Evolutionary conservation across 2,113 vertebrate species (phyloP), one percentile per base, ranked within the genome.

Genomic region (Irena cyanogastra): DNA sequence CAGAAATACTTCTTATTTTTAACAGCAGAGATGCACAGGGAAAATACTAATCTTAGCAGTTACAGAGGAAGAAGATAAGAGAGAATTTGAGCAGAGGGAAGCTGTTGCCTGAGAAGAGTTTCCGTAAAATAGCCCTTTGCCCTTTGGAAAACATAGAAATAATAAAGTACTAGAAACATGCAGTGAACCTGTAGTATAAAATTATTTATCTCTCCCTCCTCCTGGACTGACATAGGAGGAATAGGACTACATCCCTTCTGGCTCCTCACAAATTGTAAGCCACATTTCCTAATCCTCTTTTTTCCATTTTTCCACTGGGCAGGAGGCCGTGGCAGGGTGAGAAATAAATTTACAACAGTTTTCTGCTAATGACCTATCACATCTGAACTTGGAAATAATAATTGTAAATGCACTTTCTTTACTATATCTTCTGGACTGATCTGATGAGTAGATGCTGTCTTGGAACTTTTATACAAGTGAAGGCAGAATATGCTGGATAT

Each of bases 61-160:
- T 76, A 12, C 0, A 1, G 53, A 56, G 57, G 52, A 59, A 70
- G 6, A 50, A 11, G 8, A 0, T 74, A 45, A 49, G 3, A 37
- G 54, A 61, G 26, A 35, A 28, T 79, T n/a, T 45, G 35, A 68
- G 11, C 13, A 42, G 8, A 66, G 20, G 37, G 30, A 60, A 86
- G 27, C 47, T 79, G 21, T 90, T 53, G 28, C 59, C 53, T 39
- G 76, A 57, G 33, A 70, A 74, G 13, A 57, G 13, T 45, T 81
- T 78, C 22, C 10, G 17, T 69, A 44, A 65, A 37, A 5, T 31
- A 75, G 31, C 11, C 33, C 30, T 90, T 71, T n/a, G 7, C 9
- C 26, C 33, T 76, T 2, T 10, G 69, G 39, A 79, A 85, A 56
- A 37, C 31, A 18, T 12, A 41, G 60, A 84, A 89, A 59, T 74